A percentile compares a stretch with the other conserved stretches of the same genome.
phyloP scores from a whole-genome alignment of 1,140 invertebrate genomes.

The Drosophila cardini region DNA sequence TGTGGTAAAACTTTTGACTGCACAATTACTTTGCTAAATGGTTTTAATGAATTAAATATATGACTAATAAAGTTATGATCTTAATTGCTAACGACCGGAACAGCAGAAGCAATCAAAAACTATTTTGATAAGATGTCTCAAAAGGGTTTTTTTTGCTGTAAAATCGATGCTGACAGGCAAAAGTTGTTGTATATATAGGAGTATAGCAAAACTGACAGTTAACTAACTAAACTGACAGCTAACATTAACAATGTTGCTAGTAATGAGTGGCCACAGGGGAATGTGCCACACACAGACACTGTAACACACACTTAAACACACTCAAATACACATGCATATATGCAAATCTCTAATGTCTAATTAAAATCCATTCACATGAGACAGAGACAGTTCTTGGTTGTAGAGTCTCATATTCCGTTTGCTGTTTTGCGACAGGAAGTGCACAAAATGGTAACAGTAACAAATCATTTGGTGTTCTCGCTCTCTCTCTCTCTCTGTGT shows the following conservation, averaged over 20 bases:
- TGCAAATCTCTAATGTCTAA: constrained; percentile 65
- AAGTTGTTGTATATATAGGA: constrained; percentile 2
- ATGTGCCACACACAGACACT: constrained; percentile 3
- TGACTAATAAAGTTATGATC: constrained; percentile 35
- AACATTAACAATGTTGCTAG: constrained; percentile 45
- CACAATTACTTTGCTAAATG: constrained; percentile 27
- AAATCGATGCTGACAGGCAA: constrained; percentile 39
- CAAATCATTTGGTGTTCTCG: constrained; percentile 58
- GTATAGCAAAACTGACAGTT: constrained; percentile 21
- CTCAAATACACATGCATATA: constrained; percentile 2
- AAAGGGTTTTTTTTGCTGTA: constrained; percentile 31
- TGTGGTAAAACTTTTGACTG: neutral
- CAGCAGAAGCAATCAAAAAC: constrained; percentile 33
- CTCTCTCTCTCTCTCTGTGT: neutral
- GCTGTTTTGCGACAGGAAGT: constrained; percentile 44
- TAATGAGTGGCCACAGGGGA: constrained; percentile 42
- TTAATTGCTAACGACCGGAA: constrained; percentile 10
- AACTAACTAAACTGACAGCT: constrained; percentile 46
- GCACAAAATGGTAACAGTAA: constrained; percentile 46
- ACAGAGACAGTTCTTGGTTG: neutral
- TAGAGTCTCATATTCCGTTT: neutral
- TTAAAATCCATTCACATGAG: constrained; percentile 50
- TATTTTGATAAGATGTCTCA: constrained; percentile 51
- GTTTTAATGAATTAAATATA: constrained; percentile 45
- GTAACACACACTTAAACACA: neutral